A percentile compares a stretch with the other conserved stretches of the same genome.
These are phyloP conservation scores for Actinostola sp. DNA, from an alignment of 92 coral and sea anemone genomes.

Conservation along the genomic window DNA sequence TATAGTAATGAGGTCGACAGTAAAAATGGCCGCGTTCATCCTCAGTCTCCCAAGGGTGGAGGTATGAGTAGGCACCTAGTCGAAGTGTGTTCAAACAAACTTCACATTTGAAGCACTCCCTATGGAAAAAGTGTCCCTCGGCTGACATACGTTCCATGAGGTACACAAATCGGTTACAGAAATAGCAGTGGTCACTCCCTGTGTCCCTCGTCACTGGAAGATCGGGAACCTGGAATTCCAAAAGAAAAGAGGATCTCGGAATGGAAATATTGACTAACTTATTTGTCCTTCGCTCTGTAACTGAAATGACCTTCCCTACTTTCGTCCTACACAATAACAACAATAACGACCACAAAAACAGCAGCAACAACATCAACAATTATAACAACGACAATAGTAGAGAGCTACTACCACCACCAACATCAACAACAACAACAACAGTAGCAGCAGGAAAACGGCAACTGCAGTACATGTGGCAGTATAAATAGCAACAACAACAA, in stretches of 20 bases:
- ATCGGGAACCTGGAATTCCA: slow-evolving; percentile 42
- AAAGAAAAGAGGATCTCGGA: slow-evolving; percentile 18
- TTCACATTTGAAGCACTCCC: slow-evolving; percentile 94
- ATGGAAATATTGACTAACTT: not conserved
- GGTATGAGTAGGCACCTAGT: slow-evolving; percentile 87
- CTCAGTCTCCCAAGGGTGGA: slow-evolving; percentile 70
- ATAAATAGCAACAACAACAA: no score
- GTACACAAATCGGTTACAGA: slow-evolving; percentile 85
- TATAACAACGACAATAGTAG: no score
- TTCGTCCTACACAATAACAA: no score
- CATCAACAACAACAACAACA: no score
- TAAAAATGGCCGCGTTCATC: slow-evolving; percentile 82
- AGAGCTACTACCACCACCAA: no score
- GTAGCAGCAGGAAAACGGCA: no score
- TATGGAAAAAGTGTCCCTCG: slow-evolving; percentile 97
- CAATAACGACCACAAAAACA: no score
- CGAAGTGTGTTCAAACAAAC: slow-evolving; percentile 85
- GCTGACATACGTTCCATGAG: slow-evolving; percentile 94
- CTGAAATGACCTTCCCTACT: no score
- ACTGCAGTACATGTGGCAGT: no score
- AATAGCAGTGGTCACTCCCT: slow-evolving; percentile 90
- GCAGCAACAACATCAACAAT: no score
- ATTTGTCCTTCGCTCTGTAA: not conserved
- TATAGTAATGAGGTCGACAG: slow-evolving; percentile 86
- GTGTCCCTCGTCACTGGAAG: slow-evolving; percentile 65